Evolutionary conservation across 2,888 invertebrate species (phyloP).

Genomic region (Heliconius charithonia): DNA sequence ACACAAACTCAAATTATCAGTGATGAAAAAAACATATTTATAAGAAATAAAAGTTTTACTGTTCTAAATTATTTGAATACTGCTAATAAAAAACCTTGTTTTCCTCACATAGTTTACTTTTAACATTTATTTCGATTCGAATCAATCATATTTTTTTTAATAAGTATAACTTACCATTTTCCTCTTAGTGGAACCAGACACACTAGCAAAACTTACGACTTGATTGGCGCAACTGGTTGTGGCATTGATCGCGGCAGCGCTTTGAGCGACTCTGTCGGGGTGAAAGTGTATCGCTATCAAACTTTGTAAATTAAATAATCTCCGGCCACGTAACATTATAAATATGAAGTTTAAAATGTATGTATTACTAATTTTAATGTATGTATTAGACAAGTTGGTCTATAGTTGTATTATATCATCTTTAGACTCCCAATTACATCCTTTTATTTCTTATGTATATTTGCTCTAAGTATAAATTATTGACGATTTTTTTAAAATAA

Average conservation of each 20-base stretch:
- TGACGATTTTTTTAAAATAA: background rate
- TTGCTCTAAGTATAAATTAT: background rate
- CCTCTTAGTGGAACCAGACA: constrained; percentile 63
- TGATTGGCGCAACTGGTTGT: constrained; percentile 51
- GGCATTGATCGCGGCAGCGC: constrained; percentile 68
- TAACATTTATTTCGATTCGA: constrained; percentile 20
- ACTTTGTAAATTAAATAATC: constrained; percentile 57
- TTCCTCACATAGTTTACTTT: background rate
- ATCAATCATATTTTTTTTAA: constrained; percentile 18
- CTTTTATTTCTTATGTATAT: background rate
- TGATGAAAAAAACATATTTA: background rate
- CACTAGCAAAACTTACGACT: constrained; percentile 62
- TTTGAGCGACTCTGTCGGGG: constrained; percentile 62
- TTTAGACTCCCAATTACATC: background rate
- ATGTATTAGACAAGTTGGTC: background rate
- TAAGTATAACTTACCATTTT: constrained; percentile 69
- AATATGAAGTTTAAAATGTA: background rate
- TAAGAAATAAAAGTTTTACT: background rate
- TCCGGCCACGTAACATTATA: constrained; percentile 47
- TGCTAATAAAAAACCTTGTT: background rate
- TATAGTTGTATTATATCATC: background rate
- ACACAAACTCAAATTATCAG: background rate
- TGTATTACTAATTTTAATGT: background rate
- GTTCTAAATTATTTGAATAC: background rate
- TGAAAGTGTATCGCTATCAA: constrained; percentile 78